Conservation (phyloP, 2,797 vertebrate species). For the Pangasius mekongensis region DNA sequence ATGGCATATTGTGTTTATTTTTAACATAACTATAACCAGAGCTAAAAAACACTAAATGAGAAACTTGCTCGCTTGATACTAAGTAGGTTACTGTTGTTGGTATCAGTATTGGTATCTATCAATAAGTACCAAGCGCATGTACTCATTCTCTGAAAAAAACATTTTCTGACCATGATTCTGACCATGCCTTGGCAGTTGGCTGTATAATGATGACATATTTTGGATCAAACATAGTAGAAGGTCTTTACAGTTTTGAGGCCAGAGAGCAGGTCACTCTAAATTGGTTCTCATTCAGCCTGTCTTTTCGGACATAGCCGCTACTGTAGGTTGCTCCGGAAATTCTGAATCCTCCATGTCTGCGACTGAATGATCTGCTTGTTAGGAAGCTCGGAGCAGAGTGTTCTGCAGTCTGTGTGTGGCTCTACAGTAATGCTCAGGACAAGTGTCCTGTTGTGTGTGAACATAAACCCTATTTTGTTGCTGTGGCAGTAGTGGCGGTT, state of each 20-base stretch:
- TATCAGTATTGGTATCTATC: not conserved
- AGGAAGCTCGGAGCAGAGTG: slow-evolving; percentile 20
- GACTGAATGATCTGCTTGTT: slow-evolving; percentile 51
- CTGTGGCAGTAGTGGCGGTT: slow-evolving; percentile 38
- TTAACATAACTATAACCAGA: not conserved
- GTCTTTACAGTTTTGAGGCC: not conserved
- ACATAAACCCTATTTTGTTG: slow-evolving; percentile 58
- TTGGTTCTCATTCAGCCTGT: slow-evolving; percentile 34
- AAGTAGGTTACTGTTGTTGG: not conserved
- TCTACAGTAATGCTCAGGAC: slow-evolving; percentile 56
- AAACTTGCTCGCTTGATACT: not conserved
- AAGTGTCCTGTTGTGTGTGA: slow-evolving; percentile 56
- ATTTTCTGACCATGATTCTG: not conserved
- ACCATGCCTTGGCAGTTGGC: slow-evolving; percentile 6
- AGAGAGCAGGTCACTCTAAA: slow-evolving; percentile 26
- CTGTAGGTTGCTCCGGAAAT: slow-evolving; percentile 39
- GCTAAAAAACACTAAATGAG: not conserved
- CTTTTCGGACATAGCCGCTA: slow-evolving; percentile 26
- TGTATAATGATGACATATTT: slow-evolving; percentile 20
- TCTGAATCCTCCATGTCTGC: slow-evolving; percentile 21
- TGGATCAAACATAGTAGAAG: slow-evolving; percentile 6
- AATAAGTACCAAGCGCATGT: not conserved
- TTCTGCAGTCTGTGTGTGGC: slow-evolving; percentile 47
- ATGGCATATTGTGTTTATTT: not conserved
- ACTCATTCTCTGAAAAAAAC: not conserved